Base-by-base conservation (phyloP, 1,140 invertebrate genomes). In the Drosophila sp. region DNA sequence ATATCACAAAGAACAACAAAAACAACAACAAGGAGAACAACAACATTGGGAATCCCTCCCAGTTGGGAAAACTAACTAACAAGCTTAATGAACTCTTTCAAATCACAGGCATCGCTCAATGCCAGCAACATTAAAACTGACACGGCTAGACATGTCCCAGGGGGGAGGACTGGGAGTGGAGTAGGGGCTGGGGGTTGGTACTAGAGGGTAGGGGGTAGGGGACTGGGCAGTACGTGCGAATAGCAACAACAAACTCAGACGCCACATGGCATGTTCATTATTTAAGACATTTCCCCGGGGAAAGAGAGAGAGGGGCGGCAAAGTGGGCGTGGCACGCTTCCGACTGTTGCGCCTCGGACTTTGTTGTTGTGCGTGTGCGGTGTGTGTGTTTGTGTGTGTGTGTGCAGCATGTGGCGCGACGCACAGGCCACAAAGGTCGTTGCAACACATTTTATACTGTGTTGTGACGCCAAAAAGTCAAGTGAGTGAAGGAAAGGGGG, bases 11-110 rank as follows among this genome's bases (percentile, higher is more conserved):
- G 7, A 34, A 34, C 27, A 16, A 34, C 7, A 46, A 25, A 11
- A 7, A 25, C 7, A 61, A 38, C 32, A 18, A 9, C 11, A 25
- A 41, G 7, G 32, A 50, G 11, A 46, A 56, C 13, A 27, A 18
- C n/a, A 9, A 14, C 7, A 34, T 41, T n/a, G 18, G 16, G 18
- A 13, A 41, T 64, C 9, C 29, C 29, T 59, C 72, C 67, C 65
- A 36, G 65, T 71, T 77, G 81, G 40, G 58, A 46, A 46, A 64
- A 64, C 59, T 54, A 64, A 67, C 38, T 61, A 84, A 86, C 81
- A 61, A 86, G 70, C 81, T 86, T 86, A 86, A 86, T 86, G 81
- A 86, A 86, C 82, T 87, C 78, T 80, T 86, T 87, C 73, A 81
- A 86, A 86, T 86, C 81, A 86, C 62, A 75, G 81, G 45, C 82